These are phyloP conservation scores for Chrosomus eos DNA, from an alignment of 2,797 vertebrate species.

Conservation along the genomic window DNA sequence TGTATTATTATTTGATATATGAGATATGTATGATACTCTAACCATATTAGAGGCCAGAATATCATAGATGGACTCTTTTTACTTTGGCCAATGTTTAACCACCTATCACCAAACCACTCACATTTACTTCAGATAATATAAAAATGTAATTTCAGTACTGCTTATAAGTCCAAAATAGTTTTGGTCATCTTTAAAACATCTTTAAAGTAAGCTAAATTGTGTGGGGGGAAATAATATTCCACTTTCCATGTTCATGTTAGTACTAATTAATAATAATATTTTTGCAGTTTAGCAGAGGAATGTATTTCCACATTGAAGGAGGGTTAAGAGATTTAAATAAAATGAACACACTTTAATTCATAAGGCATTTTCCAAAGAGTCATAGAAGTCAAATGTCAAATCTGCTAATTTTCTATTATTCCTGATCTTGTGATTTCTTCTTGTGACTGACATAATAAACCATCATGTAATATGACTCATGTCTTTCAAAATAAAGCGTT, in stretches of 20 bases:
- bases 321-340: neutral
- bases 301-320: neutral
- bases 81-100: too few species aligned
- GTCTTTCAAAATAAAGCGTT: neutral
- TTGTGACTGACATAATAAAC: neutral
- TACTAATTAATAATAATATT: too few species aligned
- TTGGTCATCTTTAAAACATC: too few species aligned
- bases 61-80: neutral
- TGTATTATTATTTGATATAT: neutral
- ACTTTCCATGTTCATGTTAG: neutral
- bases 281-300: neutral
- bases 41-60: neutral
- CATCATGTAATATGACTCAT: neutral
- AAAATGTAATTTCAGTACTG: neutral
- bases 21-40: neutral
- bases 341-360: slow-evolving; percentile 5
- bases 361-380: neutral
- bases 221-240: neutral
- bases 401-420: neutral
- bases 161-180: neutral
- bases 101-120: neutral
- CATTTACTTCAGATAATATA: neutral
- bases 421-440: neutral
- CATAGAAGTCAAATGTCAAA: slow-evolving; percentile 23
- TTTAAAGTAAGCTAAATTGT: neutral